Base-by-base conservation (phyloP, 37 sponge, comb jelly and placozoan species). In the Agelas oroides region DNA sequence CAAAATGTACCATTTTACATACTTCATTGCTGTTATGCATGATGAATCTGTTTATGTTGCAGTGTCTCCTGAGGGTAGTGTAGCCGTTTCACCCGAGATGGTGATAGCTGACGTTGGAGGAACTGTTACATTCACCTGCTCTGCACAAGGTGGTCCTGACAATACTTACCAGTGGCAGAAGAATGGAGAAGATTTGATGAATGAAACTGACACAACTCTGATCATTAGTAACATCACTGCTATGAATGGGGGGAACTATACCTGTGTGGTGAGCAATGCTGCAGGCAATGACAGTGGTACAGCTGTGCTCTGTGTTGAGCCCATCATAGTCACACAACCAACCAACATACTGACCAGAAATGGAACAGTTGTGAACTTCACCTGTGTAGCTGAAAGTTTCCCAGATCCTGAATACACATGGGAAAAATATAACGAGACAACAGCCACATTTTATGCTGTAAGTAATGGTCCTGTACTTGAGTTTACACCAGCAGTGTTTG, bases 231-330 rank as follows among this genome's bases (percentile, higher is more conserved):
- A n/a, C 6, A 32, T 67, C n/a, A 65, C 27, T 71, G 66, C 78
- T 31, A 28, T 59, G n/a, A 76, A 83, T 66, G 91, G 92, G 5
- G 95, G 95, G 20, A 64, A 19, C 12, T 91, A 94, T 65, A 84
- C 34, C 1, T 94, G 95, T 69, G 55, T 52, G 6, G 92, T 79
- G 6, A 71, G 53, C 40, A 94, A 94, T 80, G 76, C 75, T 41
- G 95, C 91, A 54, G 95, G 95, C 15, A 54, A 33, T 53, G 66
- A 39, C 55, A 34, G 19, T 15, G 28, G 60, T 40, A 35, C 60
- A 5, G 1, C 33, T 40, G 57, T 60, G 55, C 70, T 81, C 35
- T 58, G 15, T 34, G 56, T 81, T 31, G 37, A 5, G n/a, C 82
- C 82, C 37, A 54, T 32, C 70, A 71, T 81, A 31, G 11, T 34